These are phyloP conservation scores for Hemicordylus capensis DNA, from an alignment of 2,113 vertebrate species.

Conservation along the genomic window DNA sequence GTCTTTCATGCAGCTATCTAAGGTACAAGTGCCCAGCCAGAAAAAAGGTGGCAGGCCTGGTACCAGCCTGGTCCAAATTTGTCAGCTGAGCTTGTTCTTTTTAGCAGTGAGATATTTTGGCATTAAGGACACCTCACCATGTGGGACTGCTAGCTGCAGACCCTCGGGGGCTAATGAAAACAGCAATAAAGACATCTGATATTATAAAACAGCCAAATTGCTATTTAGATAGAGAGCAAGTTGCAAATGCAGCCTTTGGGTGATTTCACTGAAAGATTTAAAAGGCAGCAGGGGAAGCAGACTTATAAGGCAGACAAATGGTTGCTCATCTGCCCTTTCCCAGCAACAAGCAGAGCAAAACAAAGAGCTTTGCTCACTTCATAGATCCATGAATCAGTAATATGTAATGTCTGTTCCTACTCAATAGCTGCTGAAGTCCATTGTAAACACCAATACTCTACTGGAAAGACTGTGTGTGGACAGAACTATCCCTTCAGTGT, in stretches of 20 bases:
- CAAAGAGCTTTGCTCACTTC: neutral
- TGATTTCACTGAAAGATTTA: constrained; percentile 1
- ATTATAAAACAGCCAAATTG: neutral
- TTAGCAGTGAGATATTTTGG: neutral
- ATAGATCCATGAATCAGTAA: neutral
- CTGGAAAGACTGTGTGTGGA: neutral
- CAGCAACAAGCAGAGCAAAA: neutral
- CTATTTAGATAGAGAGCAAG: neutral
- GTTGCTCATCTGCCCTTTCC: neutral
- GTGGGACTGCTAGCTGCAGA: neutral
- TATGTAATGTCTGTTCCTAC: neutral
- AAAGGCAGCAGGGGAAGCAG: neutral
- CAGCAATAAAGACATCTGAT: neutral
- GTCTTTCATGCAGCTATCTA: no score
- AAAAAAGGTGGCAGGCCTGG: neutral
- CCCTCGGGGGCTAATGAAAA: neutral
- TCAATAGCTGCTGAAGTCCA: neutral
- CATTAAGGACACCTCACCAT: neutral
- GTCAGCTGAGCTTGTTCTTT: neutral
- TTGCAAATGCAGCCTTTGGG: neutral
- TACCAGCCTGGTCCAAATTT: neutral
- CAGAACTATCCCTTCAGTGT: neutral
- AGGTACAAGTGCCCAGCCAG: neutral
- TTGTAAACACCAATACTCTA: neutral
- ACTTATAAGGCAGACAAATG: neutral